Evolutionary conservation across 2,888 invertebrate genomes (phyloP), one percentile per base, ranked within the genome.

Genomic region (Atrina japonica): DNA sequence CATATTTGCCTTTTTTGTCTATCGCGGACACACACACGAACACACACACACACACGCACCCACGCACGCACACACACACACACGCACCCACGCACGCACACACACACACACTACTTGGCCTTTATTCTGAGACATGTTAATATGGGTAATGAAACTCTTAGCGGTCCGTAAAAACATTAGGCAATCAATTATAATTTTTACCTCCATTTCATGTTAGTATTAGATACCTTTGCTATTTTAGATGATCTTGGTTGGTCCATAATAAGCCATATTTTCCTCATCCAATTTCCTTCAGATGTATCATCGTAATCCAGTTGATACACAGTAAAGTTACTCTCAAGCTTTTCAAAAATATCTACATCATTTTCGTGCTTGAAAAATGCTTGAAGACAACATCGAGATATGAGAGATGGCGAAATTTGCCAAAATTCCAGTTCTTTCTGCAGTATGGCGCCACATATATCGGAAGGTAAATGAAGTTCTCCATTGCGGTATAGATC

Each of bases 361-460:
- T 80, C 78, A 25, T 75, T 73, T 21, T 74, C 69, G 56, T 70
- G 64, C 14, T 67, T 64, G 27, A 75, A 77, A 25, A 80, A 53
- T 7, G 61, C 63, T 7, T 74, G 60, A 68, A 82, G 77, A 68
- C 86, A 86, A 60, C 86, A 86, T 27, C 84, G 81, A 3, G 81
- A 68, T 14, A 86, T 80, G 58, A 76, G 73, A 3, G 66, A 64
- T 18, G 76, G 77, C n/a, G 75, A 61, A 16, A 86, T 79, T 52
- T 78, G 75, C 86, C 86, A 86, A 65, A 70, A 85, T 53, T 78
- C 76, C 41, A 86, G 68, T 58, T 86, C 86, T 27, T 78, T 78
- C 53, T 76, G 67, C 9, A 85, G 75, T n/a, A 80, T 69, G 1
- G 78, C 77, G 3, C 83, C 82, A 61, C 86, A 86, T 56, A 79